Evolutionary conservation across 2,113 vertebrate genomes (phyloP), one percentile per base, ranked within the genome.

Genomic region (Clinocottus analis): DNA sequence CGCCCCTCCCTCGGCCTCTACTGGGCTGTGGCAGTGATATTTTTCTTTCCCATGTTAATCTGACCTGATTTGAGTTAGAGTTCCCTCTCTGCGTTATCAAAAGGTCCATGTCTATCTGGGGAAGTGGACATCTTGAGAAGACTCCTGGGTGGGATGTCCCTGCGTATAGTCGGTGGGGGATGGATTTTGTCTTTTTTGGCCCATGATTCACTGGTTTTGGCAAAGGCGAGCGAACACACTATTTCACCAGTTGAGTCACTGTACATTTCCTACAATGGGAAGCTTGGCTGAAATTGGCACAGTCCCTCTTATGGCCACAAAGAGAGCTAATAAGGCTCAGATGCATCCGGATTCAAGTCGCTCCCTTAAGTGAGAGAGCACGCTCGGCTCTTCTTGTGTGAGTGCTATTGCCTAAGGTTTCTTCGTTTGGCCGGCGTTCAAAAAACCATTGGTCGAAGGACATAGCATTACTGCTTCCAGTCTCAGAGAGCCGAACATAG

Each of bases 171-270:
- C 49, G 17, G 19, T 35, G 51, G 59, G 65, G 76, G 39, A 68
- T 3, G 58, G 25, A 64, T 47, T 51, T 63, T 47, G 41, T 29
- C 27, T 72, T 77, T 73, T 82, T 80, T 72, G 66, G 62, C 25
- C 0, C 5, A 6, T 73, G 77, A 81, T 49, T 72, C 74, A 73
- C 39, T 58, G 9, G 33, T 82, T 86, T 85, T 81, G 79, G 82
- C 75, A 67, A 47, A 73, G 67, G 27, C 75, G 77, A 85, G 55
- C 0, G n/a, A 86, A 68, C 41, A 41, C 55, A 29, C 43, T 51
- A 37, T 74, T 73, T 86, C 75, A 77, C 85, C 63, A 59, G 73
- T 75, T 65, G 74, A 87, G 74, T 81, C 83, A 78, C 80, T 76
- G 63, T 75, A 79, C 16, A 64, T 79, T 91, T 69, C 3, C 60